These are phyloP conservation scores for Heliconius ismenius DNA, from an alignment of 2,888 invertebrate genomes.

Conservation along the genomic window DNA sequence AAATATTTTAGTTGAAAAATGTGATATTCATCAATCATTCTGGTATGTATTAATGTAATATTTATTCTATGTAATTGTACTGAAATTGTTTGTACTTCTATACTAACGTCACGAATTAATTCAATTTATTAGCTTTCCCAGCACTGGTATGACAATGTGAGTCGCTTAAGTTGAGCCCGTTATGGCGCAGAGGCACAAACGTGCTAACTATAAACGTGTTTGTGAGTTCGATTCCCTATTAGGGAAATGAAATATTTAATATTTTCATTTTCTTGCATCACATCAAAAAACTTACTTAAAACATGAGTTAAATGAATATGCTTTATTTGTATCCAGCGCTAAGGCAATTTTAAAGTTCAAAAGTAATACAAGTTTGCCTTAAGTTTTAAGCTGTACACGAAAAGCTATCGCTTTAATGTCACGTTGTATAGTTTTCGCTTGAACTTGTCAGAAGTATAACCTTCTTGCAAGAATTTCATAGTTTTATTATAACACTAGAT, in stretches of 20 bases:
- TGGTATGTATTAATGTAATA: background rate
- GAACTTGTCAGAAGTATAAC: slow-evolving; percentile 15
- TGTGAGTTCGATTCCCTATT: no score
- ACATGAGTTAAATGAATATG: background rate
- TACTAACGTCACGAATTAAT: no score
- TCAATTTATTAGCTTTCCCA: no score
- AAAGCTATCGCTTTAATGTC: slow-evolving; percentile 3
- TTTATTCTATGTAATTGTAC: background rate
- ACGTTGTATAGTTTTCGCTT: slow-evolving; percentile 1
- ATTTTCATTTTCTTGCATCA: no score
- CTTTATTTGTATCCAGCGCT: background rate
- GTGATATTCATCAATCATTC: background rate
- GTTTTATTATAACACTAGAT: background rate
- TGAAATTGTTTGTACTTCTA: no score
- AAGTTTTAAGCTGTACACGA: slow-evolving; percentile 15
- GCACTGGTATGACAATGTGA: no score
- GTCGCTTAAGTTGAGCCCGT: no score
- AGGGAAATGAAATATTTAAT: no score
- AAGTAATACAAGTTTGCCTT: slow-evolving; percentile 10
- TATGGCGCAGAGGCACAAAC: no score
- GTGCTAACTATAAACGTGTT: no score
- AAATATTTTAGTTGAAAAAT: background rate
- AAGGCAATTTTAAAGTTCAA: background rate
- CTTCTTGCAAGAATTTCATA: background rate
- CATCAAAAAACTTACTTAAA: background rate